Conservation (phyloP, 2,113 vertebrate genomes). For the Phylloscopus trochilus region DNA sequence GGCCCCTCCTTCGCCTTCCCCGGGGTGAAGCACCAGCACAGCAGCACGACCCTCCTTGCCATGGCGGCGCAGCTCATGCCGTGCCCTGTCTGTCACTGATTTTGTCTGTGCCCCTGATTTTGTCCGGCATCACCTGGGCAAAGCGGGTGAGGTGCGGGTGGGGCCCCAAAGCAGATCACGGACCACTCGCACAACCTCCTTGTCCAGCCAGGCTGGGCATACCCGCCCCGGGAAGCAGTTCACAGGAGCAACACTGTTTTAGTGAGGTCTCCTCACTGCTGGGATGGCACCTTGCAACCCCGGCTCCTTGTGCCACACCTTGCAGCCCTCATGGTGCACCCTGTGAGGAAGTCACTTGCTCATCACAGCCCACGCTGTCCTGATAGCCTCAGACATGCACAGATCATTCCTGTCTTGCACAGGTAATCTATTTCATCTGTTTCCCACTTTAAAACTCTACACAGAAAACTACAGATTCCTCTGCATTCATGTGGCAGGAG, state of each 20-base stretch:
- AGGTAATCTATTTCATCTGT: background rate
- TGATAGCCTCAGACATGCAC: background rate
- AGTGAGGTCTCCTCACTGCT: background rate
- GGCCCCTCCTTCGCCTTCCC: too few relatives aligned
- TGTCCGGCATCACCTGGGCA: background rate
- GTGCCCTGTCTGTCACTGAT: fast-evolving
- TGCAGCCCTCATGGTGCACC: background rate
- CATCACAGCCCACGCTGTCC: fast-evolving
- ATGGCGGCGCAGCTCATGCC: fast-evolving
- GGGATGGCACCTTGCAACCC: background rate
- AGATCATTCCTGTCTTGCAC: background rate
- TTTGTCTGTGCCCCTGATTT: background rate
- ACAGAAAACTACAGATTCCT: background rate
- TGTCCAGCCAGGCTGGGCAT: too few relatives aligned
- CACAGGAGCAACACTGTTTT: background rate
- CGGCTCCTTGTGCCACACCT: background rate
- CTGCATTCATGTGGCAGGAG: too few relatives aligned
- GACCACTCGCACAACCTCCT: fast-evolving
- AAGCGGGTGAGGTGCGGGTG: fast-evolving
- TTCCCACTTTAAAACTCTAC: background rate
- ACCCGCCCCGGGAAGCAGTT: background rate
- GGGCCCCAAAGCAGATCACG: background rate
- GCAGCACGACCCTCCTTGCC: too few relatives aligned
- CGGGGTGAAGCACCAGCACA: background rate
- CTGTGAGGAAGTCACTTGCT: background rate